These are phyloP conservation scores for Dendrolimus pini DNA, from an alignment of 2,888 invertebrate species.

Conservation along the genomic window DNA sequence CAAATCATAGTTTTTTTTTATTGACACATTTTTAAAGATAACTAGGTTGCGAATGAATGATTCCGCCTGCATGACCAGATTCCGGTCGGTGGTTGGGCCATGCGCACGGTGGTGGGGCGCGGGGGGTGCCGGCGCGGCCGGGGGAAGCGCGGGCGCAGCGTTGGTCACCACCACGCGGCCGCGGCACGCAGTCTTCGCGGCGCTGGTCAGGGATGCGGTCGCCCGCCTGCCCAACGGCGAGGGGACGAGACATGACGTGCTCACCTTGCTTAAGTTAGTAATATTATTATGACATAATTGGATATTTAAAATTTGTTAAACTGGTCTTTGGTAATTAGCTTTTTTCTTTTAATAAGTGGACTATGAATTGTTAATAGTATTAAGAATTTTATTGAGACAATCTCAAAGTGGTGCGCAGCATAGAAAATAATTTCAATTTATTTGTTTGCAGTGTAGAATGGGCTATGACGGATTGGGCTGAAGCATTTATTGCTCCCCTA, in stretches of 20 bases:
- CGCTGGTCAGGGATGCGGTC: constrained; percentile 94
- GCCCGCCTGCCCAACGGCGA: constrained; percentile 96
- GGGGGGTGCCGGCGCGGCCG: constrained; percentile 73
- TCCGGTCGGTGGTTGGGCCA: constrained; percentile 53
- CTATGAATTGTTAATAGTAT: no score
- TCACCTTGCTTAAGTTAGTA: constrained; percentile 83
- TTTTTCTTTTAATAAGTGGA: no score
- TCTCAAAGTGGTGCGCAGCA: no score
- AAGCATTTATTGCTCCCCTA: no score
- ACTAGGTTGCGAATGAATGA: no score
- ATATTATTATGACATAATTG: background rate
- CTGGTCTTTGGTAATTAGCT: no score
- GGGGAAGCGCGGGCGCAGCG: constrained; percentile 84
- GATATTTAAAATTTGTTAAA: background rate
- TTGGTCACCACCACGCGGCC: constrained; percentile 89
- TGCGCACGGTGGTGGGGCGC: constrained; percentile 31
- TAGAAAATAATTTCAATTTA: no score
- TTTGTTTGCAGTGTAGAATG: no score
- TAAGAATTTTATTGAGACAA: no score
- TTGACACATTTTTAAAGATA: no score
- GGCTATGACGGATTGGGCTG: no score
- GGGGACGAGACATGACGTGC: constrained; percentile 93
- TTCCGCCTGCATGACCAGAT: constrained; percentile 24
- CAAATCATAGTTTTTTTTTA: no score
- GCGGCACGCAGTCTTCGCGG: constrained; percentile 92